A percentile compares a stretch with the other conserved stretches of the same genome.
Conservation (phyloP, 1,140 invertebrate species). For the Papilio helenus region DNA sequence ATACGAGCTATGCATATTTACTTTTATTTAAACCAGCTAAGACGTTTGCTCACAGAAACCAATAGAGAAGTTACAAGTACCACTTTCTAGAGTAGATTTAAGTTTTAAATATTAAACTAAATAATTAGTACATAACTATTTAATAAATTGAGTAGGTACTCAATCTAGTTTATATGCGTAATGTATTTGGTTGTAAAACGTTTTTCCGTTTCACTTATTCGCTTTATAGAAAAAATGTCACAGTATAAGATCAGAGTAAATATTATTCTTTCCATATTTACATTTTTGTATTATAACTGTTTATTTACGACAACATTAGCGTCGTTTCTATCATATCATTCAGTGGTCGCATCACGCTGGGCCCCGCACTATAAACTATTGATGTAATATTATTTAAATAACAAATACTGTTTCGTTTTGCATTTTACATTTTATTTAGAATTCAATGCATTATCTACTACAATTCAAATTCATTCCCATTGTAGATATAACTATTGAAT, state of each 20-base stretch:
- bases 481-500: slow-evolving; percentile 2
- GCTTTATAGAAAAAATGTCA: neutral
- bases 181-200: neutral
- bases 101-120: too few relatives aligned
- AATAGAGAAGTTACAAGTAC: neutral
- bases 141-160: too few relatives aligned
- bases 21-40: neutral
- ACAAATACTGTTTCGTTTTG: neutral
- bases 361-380: slow-evolving; percentile 3
- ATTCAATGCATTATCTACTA: slow-evolving; percentile 5
- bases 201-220: neutral
- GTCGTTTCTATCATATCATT: slow-evolving; percentile 21
- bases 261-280: neutral
- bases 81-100: too few relatives aligned
- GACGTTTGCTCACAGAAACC: neutral
- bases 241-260: neutral
- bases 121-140: too few relatives aligned
- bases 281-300: neutral
- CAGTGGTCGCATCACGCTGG: slow-evolving; percentile 22
- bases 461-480: neutral
- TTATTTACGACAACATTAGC: slow-evolving; percentile 13
- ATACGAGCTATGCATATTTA: neutral
- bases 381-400: slow-evolving; percentile 18
- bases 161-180: neutral
- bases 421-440: slow-evolving; percentile 6